A percentile compares a stretch with the other conserved stretches of the same genome.
These are phyloP conservation scores for Drosophila teissieri DNA, from an alignment of 1,140 invertebrate species.

Conservation along the genomic window DNA sequence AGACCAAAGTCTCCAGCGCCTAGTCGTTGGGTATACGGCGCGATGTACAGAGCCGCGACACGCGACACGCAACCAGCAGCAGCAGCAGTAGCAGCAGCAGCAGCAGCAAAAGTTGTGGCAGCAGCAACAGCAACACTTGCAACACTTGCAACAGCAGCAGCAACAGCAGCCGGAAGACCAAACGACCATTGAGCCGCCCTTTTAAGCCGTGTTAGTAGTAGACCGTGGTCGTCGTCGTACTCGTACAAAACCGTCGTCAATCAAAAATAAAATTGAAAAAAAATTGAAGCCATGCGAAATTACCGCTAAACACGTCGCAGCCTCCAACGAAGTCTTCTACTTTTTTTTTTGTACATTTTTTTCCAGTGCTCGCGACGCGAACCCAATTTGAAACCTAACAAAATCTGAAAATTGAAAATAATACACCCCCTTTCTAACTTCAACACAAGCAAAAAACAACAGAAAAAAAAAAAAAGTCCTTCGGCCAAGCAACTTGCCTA, in stretches of 20 bases:
- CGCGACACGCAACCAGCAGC: slow-evolving; percentile 59
- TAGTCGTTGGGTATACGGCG: slow-evolving; percentile 84
- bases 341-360: slow-evolving; percentile 38
- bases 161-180: slow-evolving; percentile 38
- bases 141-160: slow-evolving; percentile 24
- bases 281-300: background rate
- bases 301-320: slow-evolving; percentile 15
- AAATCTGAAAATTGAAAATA: slow-evolving; percentile 15
- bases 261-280: background rate
- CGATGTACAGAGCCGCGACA: slow-evolving; percentile 83
- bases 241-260: slow-evolving; percentile 16
- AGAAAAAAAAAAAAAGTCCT: background rate
- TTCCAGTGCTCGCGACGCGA: slow-evolving; percentile 37
- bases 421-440: slow-evolving; percentile 3
- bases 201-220: slow-evolving; percentile 40
- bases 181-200: slow-evolving; percentile 35
- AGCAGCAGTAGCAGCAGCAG: slow-evolving; percentile 28
- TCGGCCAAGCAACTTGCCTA: background rate
- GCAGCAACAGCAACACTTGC: slow-evolving; percentile 26
- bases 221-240: slow-evolving; percentile 5
- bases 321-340: slow-evolving; percentile 10
- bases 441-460: background rate
- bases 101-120: slow-evolving; percentile 30
- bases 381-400: slow-evolving; percentile 21
- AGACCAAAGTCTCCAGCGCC: slow-evolving; percentile 71